Evolutionary conservation across 2,113 vertebrate genomes (phyloP), one percentile per base, ranked within the genome.

Genomic region (Barbus barbus): DNA sequence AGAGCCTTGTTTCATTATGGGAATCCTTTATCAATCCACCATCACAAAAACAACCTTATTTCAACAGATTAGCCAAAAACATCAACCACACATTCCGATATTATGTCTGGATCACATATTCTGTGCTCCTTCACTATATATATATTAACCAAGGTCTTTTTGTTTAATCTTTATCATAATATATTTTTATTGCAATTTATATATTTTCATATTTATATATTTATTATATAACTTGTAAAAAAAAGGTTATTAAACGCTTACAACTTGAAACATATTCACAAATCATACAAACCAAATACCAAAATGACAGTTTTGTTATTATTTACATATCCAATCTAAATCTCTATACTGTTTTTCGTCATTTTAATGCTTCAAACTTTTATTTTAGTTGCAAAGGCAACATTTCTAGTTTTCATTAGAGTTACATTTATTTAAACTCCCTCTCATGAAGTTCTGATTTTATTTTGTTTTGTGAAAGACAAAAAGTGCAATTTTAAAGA

Each of bases 11-110:
- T 86, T 83, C 71, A 85, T 85, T 41, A 78, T 81, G 81, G 60
- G 79, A 44, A 71, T 60, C 79, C 84, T 82, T 86, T 81, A 86
- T 86, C 81, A 81, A 78, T 72, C 41, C 61, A 41, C 36, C 24
- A 82, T 78, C 36, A 58, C 65, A 86, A 82, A 86, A 51, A 56
- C 61, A 78, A 53, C 74, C 75, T 60, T 78, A 86, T 86, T 67
- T 72, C 74, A 77, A 7, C 80, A 80, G 76, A 36, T 74, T 71
- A 84, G 4, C 20, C 31, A 4, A 72, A 76, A 82, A 69, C 12
- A 16, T 78, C 61, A 58, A 28, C 46, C 16, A 60, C 51, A 71
- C 65, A 71, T 71, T 58, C 44, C 79, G 24, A 60, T 44, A 78
- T 28, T 51, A 7, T 38, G 44, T 53, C 22, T 53, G 63, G 20